Evolutionary conservation across 2,888 invertebrate genomes (phyloP), one percentile per base, ranked within the genome.

Genomic region (Orthonevra nobilis): DNA sequence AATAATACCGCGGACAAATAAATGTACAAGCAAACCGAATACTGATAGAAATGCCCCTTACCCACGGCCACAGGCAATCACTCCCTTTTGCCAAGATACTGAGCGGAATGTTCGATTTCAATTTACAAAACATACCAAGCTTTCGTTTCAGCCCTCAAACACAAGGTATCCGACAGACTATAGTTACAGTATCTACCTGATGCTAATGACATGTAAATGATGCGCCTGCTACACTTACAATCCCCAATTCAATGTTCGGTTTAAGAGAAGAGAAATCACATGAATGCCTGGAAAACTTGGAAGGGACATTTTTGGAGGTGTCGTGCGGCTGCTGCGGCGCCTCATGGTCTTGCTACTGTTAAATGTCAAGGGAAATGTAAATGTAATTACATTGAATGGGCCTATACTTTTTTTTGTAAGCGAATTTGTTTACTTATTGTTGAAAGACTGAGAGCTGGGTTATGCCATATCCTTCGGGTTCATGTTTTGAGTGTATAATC

Each of bases 351-450:
- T n/a, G 44, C 34, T 46, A 56, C 46, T 38, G 46, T 38, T 46
- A 48, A 48, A 38, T 68, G 68, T 68, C 68, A 56, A 36, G 56
- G 68, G 68, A 68, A 68, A 68, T 68, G 68, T 48, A 68, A 68
- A 68, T 68, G 68, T 68, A 56, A 48, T 56, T 58, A 38, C 56
- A 10, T 28, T 20, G 66, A 46, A 68, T 46, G 56, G 36, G 44
- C n/a, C 9, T 42, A n/a, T n/a, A n/a, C n/a, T 40, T 52, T 42
- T 17, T 26, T 42, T 17, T 12, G n/a, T 17, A 6, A 26, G 23
- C 23, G 5, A 23, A 23, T 34, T 32, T 32, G 5, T 28, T 7
- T 9, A 15, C 9, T 15, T 26, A 28, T 14, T 1, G 7, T 19
- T 6, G 12, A 17, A 54, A 28, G 26, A n/a, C n/a, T 42, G 34